Base-by-base conservation (phyloP, 2,888 invertebrate species). In the Tryphoninae sp. region DNA sequence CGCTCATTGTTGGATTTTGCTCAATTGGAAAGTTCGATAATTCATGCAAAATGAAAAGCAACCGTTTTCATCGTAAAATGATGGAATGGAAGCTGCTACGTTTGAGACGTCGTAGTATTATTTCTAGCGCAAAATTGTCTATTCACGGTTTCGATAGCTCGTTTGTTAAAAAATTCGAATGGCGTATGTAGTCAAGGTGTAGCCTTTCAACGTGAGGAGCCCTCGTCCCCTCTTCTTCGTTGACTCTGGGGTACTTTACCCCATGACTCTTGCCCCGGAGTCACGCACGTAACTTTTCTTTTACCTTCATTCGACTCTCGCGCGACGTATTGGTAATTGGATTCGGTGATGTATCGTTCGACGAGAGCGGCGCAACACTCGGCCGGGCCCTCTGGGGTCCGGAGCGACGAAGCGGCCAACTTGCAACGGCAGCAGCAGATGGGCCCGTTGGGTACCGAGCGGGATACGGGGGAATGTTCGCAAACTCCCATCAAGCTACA, bases 271-370 rank as follows among this genome's bases (percentile, higher is more conserved):
- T 73, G 22, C 51, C 69, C 55, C 64, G 51, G 51, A 65, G 80
- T 65, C 71, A 67, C 53, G 74, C 59, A 72, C 59, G 22, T 16
- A 64, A 49, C 42, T 64, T 82, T 82, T 79, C 75, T 72, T 82
- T 79, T 72, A 67, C 58, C 76, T 76, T 71, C 76, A 82, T 82
- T 79, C 68, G 72, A 82, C 75, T 76, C 45, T 45, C 13, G 45
- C 67, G 82, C 67, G 82, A 79, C 82, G 79, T 82, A 80, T 77
- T 67, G 79, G 79, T 83, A 83, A 83, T 83, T 83, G 82, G 83
- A 83, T 83, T 83, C 73, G 76, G 77, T 82, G 83, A 83, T 83
- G 81, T 81, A 83, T 81, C 81, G 83, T 81, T 83, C 68, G 71
- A 78, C 64, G 73, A 78, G 74, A 61, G 68, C 42, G 42, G 59